phyloP scores from a whole-genome alignment of 2,113 vertebrate genomes.

The Eptesicus fuscus region DNA sequence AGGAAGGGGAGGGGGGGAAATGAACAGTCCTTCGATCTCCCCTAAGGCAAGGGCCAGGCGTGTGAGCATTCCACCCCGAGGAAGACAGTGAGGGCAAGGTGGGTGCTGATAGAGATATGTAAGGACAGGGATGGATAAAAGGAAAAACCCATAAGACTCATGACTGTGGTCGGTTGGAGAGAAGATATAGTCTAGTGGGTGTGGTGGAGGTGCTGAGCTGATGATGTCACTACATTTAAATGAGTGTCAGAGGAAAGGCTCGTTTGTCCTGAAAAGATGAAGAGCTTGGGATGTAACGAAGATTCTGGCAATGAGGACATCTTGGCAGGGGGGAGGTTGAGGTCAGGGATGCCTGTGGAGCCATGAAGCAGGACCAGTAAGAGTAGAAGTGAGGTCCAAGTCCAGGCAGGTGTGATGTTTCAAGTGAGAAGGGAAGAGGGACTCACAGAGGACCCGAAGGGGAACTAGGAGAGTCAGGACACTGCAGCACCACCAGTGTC shows the following conservation, averaged over 20 bases:
- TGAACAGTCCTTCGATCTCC: neutral
- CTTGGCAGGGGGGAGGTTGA: neutral
- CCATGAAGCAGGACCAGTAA: neutral
- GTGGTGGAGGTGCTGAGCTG: neutral
- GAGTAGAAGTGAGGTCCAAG: neutral
- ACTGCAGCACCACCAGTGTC: rapidly evolving
- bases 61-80: neutral
- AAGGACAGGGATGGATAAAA: neutral
- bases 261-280: neutral
- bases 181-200: neutral
- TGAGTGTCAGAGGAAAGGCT: neutral
- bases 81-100: neutral
- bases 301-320: neutral
- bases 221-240: neutral
- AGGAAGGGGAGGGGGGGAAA: neutral
- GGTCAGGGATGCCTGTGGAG: neutral
- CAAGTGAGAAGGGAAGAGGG: neutral
- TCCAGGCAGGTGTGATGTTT: neutral
- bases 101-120: neutral
- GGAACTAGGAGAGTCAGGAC: neutral
- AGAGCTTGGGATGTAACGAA: neutral
- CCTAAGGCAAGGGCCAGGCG: neutral
- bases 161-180: neutral
- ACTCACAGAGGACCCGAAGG: neutral
- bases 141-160: neutral